Evolutionary conservation across 2,888 invertebrate genomes (phyloP), one percentile per base, ranked within the genome.

Genomic region (Strigamia transsilvanica): DNA sequence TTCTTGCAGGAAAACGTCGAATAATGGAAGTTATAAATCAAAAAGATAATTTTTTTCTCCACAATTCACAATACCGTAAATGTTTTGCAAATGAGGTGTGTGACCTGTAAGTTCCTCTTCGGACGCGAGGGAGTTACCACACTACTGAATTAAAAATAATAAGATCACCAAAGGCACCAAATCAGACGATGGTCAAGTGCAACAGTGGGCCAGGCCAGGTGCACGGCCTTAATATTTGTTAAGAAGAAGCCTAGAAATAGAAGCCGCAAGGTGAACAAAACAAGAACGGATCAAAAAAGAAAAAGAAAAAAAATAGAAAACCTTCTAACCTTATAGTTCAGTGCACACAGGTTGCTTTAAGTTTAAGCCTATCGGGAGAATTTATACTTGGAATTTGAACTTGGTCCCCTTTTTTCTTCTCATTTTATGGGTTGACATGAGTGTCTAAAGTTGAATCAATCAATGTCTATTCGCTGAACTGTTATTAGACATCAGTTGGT

Each of bases 131-230:
- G 73, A 73, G 32, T 73, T 73, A 13, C 73, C 32, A 66, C 56
- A 18, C 6, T 46, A n/a, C 46, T n/a, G 10, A 18, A 56, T 27
- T 27, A 73, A 73, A 73, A 73, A 51, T 18, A 51, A 13, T 73
- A 32, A 73, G 32, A 73, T 73, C 73, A 73, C 73, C 32, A 32
- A 73, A 27, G 27, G 27, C 27, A 27, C 27, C 3, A 73, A 38
- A 73, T 73, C 73, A 27, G 73, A 73, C 27, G 73, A 73, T 73
- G 73, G 73, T 73, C 73, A 73, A 73, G 73, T 73, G 73, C 73
- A 73, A 73, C 73, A 73, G 73, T 73, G 73, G 73, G 73, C 27
- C 73, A 73, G 73, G 73, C 73, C 73, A 73, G 32, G 73, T 73
- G 32, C 27, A 73, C 27, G 73, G 27, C 73, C 73, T 73, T 73